These are phyloP conservation scores for Saiga tatarica DNA, from an alignment of 2,113 vertebrate genomes.

Conservation along the genomic window DNA sequence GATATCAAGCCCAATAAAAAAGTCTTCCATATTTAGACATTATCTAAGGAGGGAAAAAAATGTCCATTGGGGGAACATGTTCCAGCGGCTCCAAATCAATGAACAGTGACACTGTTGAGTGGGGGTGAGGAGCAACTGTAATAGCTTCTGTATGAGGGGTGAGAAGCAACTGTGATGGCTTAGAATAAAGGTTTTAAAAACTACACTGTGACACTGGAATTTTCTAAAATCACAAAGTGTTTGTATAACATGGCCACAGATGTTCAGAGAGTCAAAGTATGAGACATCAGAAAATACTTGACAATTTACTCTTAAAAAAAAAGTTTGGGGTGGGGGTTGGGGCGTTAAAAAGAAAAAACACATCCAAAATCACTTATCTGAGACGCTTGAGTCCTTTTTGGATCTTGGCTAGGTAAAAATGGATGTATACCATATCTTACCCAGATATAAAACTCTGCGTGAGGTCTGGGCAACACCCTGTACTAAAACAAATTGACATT, in stretches of 20 bases:
- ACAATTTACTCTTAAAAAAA: neutral
- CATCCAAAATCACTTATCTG: neutral
- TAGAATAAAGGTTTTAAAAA: neutral
- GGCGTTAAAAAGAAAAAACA: neutral
- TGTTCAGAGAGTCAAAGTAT: neutral
- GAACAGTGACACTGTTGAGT: neutral
- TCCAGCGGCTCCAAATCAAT: neutral
- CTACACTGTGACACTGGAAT: neutral
- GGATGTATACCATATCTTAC: neutral
- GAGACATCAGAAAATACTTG: neutral
- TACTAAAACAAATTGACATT: neutral
- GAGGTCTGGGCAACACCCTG: neutral
- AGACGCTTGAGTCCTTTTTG: neutral
- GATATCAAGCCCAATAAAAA: neutral
- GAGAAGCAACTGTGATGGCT: neutral
- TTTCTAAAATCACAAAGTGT: neutral
- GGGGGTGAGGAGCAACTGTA: neutral
- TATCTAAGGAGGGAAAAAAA: neutral
- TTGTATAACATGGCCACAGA: neutral
- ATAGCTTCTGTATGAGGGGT: neutral
- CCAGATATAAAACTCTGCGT: neutral
- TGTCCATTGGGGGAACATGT: neutral
- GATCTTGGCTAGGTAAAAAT: neutral
- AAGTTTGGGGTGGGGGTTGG: neutral
- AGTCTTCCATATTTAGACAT: neutral